These are phyloP conservation scores for Flexamia atlantica DNA, from an alignment of 2,888 invertebrate genomes.

Conservation along the genomic window DNA sequence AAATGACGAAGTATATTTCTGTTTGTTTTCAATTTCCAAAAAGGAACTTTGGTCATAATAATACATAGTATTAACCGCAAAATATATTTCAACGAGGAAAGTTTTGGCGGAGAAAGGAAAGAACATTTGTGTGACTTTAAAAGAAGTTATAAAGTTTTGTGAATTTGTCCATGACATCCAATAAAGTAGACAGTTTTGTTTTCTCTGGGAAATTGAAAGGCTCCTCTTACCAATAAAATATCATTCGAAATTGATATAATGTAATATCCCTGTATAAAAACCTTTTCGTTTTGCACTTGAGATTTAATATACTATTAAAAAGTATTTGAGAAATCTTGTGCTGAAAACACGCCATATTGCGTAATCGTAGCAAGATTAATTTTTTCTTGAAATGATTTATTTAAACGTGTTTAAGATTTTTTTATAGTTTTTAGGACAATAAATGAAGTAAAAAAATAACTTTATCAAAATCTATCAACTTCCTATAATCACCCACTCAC, in stretches of 20 bases:
- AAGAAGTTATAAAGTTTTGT: constrained; percentile 37
- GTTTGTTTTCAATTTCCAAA: constrained; percentile 1
- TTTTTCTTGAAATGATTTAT: no score
- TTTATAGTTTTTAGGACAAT: no score
- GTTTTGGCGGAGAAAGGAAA: constrained; percentile 9
- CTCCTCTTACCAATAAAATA: not conserved
- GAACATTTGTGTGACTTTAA: constrained; percentile 38
- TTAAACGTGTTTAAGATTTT: no score
- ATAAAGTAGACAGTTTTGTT: constrained; percentile 30
- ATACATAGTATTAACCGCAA: constrained; percentile 21
- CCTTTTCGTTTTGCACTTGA: no score
- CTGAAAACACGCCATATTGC: no score
- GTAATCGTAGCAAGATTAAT: no score
- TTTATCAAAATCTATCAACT: no score
- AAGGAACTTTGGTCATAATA: constrained; percentile 10
- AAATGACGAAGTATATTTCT: not conserved
- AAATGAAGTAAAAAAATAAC: no score
- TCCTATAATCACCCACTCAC: no score
- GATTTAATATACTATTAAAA: no score
- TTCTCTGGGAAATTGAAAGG: not conserved
- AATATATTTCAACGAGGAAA: constrained; percentile 22
- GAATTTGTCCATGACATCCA: constrained; percentile 32
- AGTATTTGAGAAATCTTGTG: no score
- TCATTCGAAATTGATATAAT: not conserved
- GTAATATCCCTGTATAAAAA: no score